phyloP scores from a whole-genome alignment of 2,888 invertebrate genomes.

The Cheilosia urbana region DNA sequence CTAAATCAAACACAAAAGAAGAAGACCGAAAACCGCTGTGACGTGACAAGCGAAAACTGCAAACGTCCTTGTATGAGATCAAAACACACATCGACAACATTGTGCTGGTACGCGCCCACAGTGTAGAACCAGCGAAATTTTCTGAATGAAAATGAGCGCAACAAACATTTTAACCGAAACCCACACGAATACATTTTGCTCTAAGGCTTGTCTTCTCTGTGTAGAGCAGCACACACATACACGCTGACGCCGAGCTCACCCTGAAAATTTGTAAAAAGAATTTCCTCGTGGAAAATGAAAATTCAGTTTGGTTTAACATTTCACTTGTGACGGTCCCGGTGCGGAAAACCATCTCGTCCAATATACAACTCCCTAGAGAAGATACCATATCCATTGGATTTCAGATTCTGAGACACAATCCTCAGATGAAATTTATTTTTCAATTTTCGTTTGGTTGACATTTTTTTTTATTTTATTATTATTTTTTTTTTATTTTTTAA shows the following conservation, averaged over 20 bases:
- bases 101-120: constrained; percentile 37
- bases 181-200: neutral
- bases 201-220: constrained; percentile 5
- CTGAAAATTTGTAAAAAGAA: constrained; percentile 67
- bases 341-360: constrained; percentile 54
- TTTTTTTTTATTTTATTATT: constrained; percentile 36
- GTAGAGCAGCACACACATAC: constrained; percentile 17
- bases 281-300: constrained; percentile 74
- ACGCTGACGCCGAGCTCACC: constrained; percentile 52
- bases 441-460: constrained; percentile 44
- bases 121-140: constrained; percentile 48
- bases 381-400: constrained; percentile 32
- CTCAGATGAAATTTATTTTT: constrained; percentile 55
- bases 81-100: constrained; percentile 42
- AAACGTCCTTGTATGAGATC: constrained; percentile 71
- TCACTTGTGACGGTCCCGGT: constrained; percentile 71
- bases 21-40: constrained; percentile 21
- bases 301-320: constrained; percentile 70
- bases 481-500: constrained; percentile 29
- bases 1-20: constrained; percentile 1
- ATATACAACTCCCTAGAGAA: constrained; percentile 12
- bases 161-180: constrained; percentile 47
- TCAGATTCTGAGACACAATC: constrained; percentile 20
- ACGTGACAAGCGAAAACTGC: constrained; percentile 72
- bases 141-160: constrained; percentile 71